Base-by-base conservation (phyloP, 2,888 invertebrate genomes). In the Apodemia zela region DNA sequence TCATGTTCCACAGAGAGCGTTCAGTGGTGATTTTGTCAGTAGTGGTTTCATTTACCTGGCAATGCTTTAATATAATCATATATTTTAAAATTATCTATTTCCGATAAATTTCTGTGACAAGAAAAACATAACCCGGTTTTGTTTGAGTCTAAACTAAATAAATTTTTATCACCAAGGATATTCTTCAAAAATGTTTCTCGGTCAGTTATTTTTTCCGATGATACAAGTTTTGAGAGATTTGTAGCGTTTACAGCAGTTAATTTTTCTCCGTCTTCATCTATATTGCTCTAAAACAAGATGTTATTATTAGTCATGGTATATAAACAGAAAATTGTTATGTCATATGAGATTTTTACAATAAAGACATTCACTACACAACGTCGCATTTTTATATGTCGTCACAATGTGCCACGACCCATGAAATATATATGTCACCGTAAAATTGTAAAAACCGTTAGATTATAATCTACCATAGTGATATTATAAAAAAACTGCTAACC, bases 241-340 rank as follows among this genome's bases (percentile, higher is more conserved):
- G 94, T 94, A 10, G 93, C 95, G 86, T 89, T 94, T 71, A 92
- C 92, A 70, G 93, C 95, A 71, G 90, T 93, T 61, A 90, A 87
- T 69, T 76, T 92, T 66, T 76, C 79, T 72, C 72, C 67, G 33
- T 76, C 71, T 8, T 76, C 80, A 62, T 89, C 87, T 61, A 94
- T 74, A 4, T 78, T 75, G 66, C 91, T 93, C 94, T 94, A 81
- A 75, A 93, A 93, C 59, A 65, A 65, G 84, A 80, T 65, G 63
- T 62, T 33, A 33, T 33, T 29, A 6, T 3, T 35, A 10, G 8
- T 8, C 35, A 35, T 35, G 0, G 7, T 35, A 7, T 35, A 6
- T 7, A 35, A 35, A 49, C 47, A 62, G 5, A 42, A n/a, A 59
- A 11, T 7, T 13, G 47, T 47, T 33, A 51, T 6, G 33, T 6